Conservation (phyloP, 2,888 invertebrate species). For the Salticus scenicus region DNA sequence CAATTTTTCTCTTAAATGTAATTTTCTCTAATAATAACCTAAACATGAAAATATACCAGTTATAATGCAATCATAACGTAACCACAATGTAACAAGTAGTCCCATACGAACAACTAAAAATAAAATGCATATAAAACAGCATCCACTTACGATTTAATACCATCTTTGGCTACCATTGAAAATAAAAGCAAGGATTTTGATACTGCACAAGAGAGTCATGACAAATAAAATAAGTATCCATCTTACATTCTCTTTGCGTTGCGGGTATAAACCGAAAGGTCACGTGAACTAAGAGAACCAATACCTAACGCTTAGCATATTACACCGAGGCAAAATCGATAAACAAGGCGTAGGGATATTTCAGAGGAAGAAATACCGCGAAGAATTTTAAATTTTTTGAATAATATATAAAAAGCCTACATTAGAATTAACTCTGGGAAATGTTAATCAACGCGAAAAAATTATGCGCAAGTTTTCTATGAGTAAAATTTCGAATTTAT, state of each 20-base stretch:
- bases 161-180: constrained; percentile 39
- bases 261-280: constrained; percentile 55
- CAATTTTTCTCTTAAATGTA: too few species aligned
- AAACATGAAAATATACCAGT: too few species aligned
- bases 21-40: too few species aligned
- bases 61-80: too few species aligned
- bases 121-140: not conserved
- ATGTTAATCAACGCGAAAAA: too few species aligned
- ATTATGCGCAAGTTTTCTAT: too few species aligned
- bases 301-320: constrained; percentile 26
- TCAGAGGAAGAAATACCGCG: not conserved
- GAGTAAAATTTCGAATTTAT: too few species aligned
- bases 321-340: constrained; percentile 55
- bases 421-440: too few species aligned
- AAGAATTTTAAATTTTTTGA: not conserved
- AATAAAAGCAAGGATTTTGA: constrained; percentile 21
- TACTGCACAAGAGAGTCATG: constrained; percentile 35
- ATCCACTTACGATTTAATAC: constrained; percentile 57
- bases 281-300: constrained; percentile 56
- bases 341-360: constrained; percentile 30
- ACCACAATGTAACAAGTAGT: too few species aligned
- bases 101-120: not conserved
- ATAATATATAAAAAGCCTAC: not conserved
- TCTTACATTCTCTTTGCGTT: constrained; percentile 57
- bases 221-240: constrained; percentile 54